Conservation (phyloP, 2,797 vertebrate genomes). For the Danio tinwini region DNA sequence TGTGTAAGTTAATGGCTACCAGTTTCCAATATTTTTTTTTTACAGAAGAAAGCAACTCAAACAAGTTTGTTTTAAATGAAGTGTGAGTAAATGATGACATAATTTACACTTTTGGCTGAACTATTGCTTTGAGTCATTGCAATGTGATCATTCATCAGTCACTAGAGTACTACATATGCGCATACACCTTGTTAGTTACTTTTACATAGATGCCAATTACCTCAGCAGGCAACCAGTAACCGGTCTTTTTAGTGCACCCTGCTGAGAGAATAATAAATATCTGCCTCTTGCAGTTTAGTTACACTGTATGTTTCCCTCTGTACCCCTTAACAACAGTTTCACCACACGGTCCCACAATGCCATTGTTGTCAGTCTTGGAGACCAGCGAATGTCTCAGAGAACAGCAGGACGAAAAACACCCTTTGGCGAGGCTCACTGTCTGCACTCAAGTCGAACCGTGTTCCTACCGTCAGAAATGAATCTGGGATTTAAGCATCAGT, state of each 20-base stretch:
- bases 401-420: conserved; percentile 48
- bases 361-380: conserved; percentile 33
- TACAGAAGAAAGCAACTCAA: no score
- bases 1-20: no score
- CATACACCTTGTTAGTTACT: conserved; percentile 51
- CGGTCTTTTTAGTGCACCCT: conserved; percentile 52
- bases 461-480: conserved; percentile 29
- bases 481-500: conserved; percentile 24
- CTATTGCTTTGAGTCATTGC: background rate
- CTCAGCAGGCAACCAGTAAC: conserved; percentile 51
- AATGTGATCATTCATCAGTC: background rate
- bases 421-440: conserved; percentile 54
- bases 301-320: conserved; percentile 45
- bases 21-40: no score
- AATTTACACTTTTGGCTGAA: no score
- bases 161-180: background rate
- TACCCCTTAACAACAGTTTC: conserved; percentile 17
- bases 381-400: conserved; percentile 19
- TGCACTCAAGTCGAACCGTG: conserved; percentile 32
- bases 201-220: conserved; percentile 60
- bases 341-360: conserved; percentile 41
- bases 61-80: no score
- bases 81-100: no score
- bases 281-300: conserved; percentile 49
- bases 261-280: conserved; percentile 61